A percentile compares a stretch with the other conserved stretches of the same genome.
These are phyloP conservation scores for Bradypodion ventrale DNA, from an alignment of 2,797 vertebrate genomes.

Conservation along the genomic window DNA sequence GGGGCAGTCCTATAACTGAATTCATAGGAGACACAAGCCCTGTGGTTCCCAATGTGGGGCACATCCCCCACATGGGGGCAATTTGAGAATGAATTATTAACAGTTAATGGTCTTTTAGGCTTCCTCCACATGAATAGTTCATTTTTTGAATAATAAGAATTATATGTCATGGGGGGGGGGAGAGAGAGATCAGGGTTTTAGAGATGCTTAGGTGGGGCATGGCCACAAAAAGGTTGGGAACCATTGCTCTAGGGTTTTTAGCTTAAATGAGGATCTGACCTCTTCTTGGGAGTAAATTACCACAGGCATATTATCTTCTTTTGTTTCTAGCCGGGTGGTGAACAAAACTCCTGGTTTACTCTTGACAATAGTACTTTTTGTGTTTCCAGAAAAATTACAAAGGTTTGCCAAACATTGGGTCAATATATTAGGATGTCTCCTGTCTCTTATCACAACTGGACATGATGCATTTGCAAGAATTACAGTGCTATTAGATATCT, in stretches of 20 bases:
- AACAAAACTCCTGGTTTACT: fast-evolving
- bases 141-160: no score
- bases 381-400: neutral
- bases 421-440: neutral
- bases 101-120: no score
- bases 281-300: fast-evolving
- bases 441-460: neutral
- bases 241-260: no score
- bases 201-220: no score
- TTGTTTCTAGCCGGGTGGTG: fast-evolving
- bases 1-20: neutral
- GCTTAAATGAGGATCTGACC: neutral
- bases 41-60: no score
- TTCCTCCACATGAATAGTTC: no score
- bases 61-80: no score
- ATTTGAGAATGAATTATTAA: no score
- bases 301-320: neutral
- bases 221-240: no score
- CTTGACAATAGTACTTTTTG: neutral
- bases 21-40: neutral
- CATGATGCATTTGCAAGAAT: neutral
- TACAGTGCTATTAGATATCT: neutral
- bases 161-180: no score
- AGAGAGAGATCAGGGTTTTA: no score
- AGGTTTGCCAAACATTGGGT: neutral